Base-by-base conservation (phyloP, 1,140 invertebrate species). In the Camponotus vicinus region DNA sequence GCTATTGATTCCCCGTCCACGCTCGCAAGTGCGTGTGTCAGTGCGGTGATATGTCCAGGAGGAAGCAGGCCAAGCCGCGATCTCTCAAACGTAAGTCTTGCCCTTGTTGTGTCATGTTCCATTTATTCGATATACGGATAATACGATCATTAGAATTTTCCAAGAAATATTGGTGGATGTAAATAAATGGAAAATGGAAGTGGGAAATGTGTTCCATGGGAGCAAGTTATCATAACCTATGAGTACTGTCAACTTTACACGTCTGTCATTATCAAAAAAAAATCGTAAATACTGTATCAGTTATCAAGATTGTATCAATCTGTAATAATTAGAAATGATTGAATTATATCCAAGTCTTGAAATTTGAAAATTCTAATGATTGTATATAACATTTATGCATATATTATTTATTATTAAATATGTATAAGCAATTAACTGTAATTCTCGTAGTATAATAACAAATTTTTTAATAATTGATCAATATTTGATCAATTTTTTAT, bases 41-140 rank as follows among this genome's bases (percentile, higher is more conserved):
- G 79, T 80, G 70, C 79, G 76, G 91, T 93, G 93, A 78, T 93
- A 96, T 96, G 95, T 95, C 95, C 34, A 93, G 95, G 64, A 93
- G 95, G 86, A 96, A 96, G 88, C 95, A 96, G 89, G 95, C 95
- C 18, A 96, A 95, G 84, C 95, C 95, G n/a, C 92, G 95, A 92
- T 95, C 95, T 89, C 90, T 95, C 0, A 95, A 96, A 94, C 92
- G 95, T 96, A 93, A 95, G 95, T 93, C 55, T 52, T 52, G 57
- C 9, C 3, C 3, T 61, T 75, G 11, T 71, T 2, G 37, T 0
- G 0, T 52, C 6, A 27, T 27, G 9, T 15, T 49, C 2, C 79
- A 87, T 27, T 37, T 34, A 13, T n/a, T 64, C 27, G 6, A 32
- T 18, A 64, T 4, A 27, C 27, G 37, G 18, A 70, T 37, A 57